These are phyloP conservation scores for Parauchenoglanis punctatus DNA, from an alignment of 2,797 vertebrate genomes.

Conservation along the genomic window DNA sequence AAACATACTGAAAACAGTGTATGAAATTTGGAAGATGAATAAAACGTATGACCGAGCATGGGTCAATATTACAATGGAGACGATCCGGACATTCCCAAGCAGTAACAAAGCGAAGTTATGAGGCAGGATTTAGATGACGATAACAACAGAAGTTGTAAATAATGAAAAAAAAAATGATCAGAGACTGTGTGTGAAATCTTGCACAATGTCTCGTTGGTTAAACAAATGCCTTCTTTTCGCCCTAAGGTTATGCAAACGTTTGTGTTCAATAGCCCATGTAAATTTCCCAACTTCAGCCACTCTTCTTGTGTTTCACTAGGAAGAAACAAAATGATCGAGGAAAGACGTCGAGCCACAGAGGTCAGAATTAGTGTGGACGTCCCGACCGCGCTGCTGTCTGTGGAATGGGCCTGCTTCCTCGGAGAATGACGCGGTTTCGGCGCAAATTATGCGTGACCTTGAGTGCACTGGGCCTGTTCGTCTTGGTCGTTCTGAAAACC, in stretches of 20 bases:
- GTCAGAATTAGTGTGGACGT: neutral
- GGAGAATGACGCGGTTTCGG: conserved; percentile 90
- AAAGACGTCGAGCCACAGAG: neutral
- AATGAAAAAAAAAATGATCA: neutral
- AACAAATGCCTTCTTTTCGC: neutral
- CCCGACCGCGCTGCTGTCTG: conserved; percentile 25
- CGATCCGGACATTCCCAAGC: neutral
- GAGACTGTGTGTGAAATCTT: neutral
- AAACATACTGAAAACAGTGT: too few relatives aligned
- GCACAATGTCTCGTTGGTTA: neutral
- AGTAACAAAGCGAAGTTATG: neutral
- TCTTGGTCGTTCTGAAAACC: conserved; percentile 87
- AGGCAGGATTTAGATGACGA: neutral
- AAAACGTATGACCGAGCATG: neutral
- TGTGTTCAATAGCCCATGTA: neutral
- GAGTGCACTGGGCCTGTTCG: conserved; percentile 80
- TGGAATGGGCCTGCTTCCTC: conserved; percentile 60
- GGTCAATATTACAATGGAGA: neutral
- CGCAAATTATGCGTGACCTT: conserved; percentile 85
- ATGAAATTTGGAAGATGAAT: neutral
- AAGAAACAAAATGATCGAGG: conserved; percentile 26
- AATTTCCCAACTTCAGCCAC: neutral
- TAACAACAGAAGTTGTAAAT: neutral
- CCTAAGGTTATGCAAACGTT: neutral
- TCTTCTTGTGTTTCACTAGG: conserved; percentile 15